These are phyloP conservation scores for Chrysochloris asiatica DNA, from an alignment of 2,113 vertebrate genomes.

Conservation along the genomic window DNA sequence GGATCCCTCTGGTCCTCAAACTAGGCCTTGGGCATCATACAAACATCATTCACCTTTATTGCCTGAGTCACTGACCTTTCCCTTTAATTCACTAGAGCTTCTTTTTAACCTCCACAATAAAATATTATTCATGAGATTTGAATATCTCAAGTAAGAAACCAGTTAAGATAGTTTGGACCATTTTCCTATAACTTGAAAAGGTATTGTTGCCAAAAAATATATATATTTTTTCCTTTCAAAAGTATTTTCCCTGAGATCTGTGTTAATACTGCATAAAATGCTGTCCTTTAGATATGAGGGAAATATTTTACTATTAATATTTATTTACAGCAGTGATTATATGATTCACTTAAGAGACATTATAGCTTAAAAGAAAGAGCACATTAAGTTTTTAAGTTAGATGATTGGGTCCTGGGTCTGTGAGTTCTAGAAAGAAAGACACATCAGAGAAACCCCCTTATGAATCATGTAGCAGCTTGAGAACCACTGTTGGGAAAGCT, in stretches of 20 bases:
- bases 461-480: not conserved
- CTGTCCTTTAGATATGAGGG: constrained; percentile 7
- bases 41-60: constrained; percentile 59
- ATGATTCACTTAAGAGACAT: not conserved
- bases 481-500: not conserved
- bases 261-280: not conserved
- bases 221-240: constrained; percentile 33
- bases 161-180: constrained; percentile 3
- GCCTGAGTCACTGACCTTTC: constrained; percentile 23
- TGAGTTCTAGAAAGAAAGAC: not conserved
- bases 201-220: constrained; percentile 9
- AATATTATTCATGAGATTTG: constrained; percentile 58
- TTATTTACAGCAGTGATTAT: constrained; percentile 38
- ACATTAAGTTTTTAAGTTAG: not conserved
- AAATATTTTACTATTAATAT: constrained; percentile 43
- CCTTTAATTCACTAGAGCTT: constrained; percentile 29
- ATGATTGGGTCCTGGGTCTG: not conserved
- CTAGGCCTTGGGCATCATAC: not conserved
- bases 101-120: constrained; percentile 48
- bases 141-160: constrained; percentile 39
- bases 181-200: constrained; percentile 41
- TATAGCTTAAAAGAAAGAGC: not conserved
- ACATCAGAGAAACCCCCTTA: not conserved
- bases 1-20: constrained; percentile 3
- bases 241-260: constrained; percentile 37